These are phyloP conservation scores for Cyclopterus lumpus DNA, from an alignment of 2,797 vertebrate genomes.

Conservation along the genomic window DNA sequence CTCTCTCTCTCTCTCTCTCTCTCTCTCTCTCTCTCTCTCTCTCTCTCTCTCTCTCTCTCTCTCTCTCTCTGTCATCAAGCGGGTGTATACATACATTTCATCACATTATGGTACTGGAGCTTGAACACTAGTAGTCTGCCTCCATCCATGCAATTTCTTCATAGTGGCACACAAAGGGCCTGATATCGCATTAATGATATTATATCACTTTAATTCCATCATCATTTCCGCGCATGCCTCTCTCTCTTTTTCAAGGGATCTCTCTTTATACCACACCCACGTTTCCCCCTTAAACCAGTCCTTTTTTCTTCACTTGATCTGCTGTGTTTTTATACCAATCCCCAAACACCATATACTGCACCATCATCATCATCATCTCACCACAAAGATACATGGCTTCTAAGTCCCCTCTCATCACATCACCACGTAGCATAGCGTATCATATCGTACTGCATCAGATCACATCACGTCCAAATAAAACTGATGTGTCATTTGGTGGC, in stretches of 20 bases:
- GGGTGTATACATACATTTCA: constrained; percentile 12
- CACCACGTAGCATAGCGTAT: not conserved
- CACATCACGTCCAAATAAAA: constrained; percentile 32
- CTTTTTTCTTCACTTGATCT: not conserved
- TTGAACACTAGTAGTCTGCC: constrained; percentile 4
- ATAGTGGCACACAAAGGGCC: not conserved
- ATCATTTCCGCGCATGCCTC: not conserved
- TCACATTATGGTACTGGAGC: constrained; percentile 35
- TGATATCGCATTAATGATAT: not conserved
- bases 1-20: constrained; percentile 42
- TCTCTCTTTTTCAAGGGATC: constrained; percentile 4
- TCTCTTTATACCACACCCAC: constrained; percentile 53
- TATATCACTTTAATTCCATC: not conserved
- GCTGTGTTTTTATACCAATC: not conserved
- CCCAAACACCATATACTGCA: constrained; percentile 11
- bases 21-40: constrained; percentile 33
- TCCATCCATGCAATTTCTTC: not conserved
- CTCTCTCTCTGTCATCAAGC: constrained; percentile 71
- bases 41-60: constrained; percentile 51
- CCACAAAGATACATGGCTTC: constrained; percentile 14
- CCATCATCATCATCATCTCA: not conserved
- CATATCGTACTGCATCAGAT: constrained; percentile 34
- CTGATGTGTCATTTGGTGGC: constrained; percentile 44
- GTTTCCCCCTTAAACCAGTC: not conserved
- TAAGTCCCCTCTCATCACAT: constrained; percentile 38